Base-by-base conservation (phyloP, 1,140 invertebrate genomes). In the Drusus annulatus region DNA sequence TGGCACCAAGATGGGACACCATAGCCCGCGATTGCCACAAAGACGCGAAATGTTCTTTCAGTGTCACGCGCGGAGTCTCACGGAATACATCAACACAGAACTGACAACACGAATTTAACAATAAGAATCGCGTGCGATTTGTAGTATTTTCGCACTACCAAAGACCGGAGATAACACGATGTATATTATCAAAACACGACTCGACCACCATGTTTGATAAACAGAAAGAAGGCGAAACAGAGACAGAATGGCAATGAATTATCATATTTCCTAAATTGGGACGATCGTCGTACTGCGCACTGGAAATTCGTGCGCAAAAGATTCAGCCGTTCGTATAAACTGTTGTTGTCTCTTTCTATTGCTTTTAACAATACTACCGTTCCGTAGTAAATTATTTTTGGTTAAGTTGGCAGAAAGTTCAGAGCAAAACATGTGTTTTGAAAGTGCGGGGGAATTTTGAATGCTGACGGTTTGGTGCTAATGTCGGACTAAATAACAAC, bases 171-270 rank as follows among this genome's bases (percentile, higher is more conserved):
- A 58, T 58, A 74, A 74, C 25, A 17, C 21, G 71, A 74, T 51
- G 68, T 7, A 74, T 58, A 74, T n/a, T n/a, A n/a, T 56, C 71
- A 74, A 74, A 74, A 74, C 71, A 74, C 71, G 21, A 74, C 25
- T 17, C 71, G 52, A 74, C 71, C 71, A 74, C 71, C 71, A 74
- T 74, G 71, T 74, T 74, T 74, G 71, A 74, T 54, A 74, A 74
- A 74, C 71, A 74, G 50, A 74, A 65, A 25, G 21, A 15, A 13
- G 15, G 62, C 23, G 62, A 23, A 60, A 60, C n/a, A 13, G 62
- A 31, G 62, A 36, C 25, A 1, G 23, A 5, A 45, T 45, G 13
- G 13, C 36, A 45, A 45, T 45, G 13, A 65, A 25, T 31, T 65
- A 31, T 65, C 28, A 25, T 45, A 36, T 7, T 3, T n/a, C 3